Evolutionary conservation across 2,888 invertebrate genomes (phyloP), one percentile per base, ranked within the genome.

Genomic region (Mythimna vitellina): DNA sequence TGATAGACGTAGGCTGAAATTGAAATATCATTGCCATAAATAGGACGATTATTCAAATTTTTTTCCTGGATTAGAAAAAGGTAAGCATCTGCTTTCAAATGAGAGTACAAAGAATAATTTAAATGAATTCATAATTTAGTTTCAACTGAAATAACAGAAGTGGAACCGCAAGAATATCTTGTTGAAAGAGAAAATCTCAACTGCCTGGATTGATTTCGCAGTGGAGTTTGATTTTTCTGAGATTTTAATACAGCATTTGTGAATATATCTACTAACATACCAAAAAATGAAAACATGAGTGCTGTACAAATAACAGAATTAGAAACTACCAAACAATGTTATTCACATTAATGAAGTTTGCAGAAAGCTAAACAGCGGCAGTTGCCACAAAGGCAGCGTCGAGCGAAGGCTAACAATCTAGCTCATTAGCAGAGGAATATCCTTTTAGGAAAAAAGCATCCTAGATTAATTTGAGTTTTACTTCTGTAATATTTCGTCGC

Each of bases 341-440:
- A 83, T 86, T 80, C 85, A 84, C 88, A 87, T 87, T 89, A 90
- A 89, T 89, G 85, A 90, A 90, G 85, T 90, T 92, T 82, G 80
- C 84, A 78, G 83, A 80, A 83, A 88, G 86, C 89, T 89, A 90
- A 91, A 89, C 85, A 89, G 81, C 83, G 84, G 85, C 89, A 89
- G 87, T 89, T 90, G 88, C 87, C 88, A 90, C 91, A 93, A 90
- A 91, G 89, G 87, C 86, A 65, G 73, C 86, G 84, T 83, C 84
- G 87, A 81, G 83, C 85, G 84, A 84, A 73, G 80, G 88, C 88
- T 91, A 91, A 93, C 92, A 92, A 93, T 92, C 89, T 89, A 90
- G 91, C 95, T 95, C 93, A 94, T 95, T 95, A 95, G 92, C 86
- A 87, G 84, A 74, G 86, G 83, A 89, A 91, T 90, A 89, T 90